These are phyloP conservation scores for Eulemur mongoz DNA, from an alignment of 2,797 vertebrate species.

Conservation along the genomic window DNA sequence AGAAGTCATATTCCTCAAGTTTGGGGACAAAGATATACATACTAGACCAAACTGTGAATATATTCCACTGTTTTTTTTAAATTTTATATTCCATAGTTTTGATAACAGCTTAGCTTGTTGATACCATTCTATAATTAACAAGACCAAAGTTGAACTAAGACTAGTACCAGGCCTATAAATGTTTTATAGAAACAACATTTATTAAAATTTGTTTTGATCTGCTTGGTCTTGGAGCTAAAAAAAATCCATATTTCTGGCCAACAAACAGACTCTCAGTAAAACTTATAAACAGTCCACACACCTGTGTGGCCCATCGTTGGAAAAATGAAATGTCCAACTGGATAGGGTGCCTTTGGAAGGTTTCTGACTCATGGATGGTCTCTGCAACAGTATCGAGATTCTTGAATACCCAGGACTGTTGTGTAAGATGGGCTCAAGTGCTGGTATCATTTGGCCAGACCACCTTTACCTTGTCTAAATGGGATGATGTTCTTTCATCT, in stretches of 20 bases:
- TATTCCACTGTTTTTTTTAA: neutral
- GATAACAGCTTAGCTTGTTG: neutral
- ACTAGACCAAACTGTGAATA: neutral
- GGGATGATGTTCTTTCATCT: neutral
- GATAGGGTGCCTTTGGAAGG: neutral
- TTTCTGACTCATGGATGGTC: neutral
- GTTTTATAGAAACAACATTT: conserved; percentile 33
- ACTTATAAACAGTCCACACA: neutral
- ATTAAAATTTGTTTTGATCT: neutral
- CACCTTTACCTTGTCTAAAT: neutral
- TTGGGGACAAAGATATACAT: neutral
- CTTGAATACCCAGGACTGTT: neutral
- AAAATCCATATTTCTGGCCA: neutral
- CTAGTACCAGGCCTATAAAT: neutral
- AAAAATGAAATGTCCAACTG: neutral
- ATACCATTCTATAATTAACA: conserved; percentile 29
- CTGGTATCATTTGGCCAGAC: neutral
- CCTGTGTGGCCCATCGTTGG: neutral
- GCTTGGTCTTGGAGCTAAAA: neutral
- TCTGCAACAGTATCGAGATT: neutral
- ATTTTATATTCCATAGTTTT: neutral
- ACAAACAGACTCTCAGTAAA: neutral
- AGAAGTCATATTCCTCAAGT: conserved; percentile 19
- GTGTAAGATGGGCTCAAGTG: neutral
- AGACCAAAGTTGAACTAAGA: neutral